Conservation (phyloP, 2,797 vertebrate species). For the Galagoides demidoff region DNA sequence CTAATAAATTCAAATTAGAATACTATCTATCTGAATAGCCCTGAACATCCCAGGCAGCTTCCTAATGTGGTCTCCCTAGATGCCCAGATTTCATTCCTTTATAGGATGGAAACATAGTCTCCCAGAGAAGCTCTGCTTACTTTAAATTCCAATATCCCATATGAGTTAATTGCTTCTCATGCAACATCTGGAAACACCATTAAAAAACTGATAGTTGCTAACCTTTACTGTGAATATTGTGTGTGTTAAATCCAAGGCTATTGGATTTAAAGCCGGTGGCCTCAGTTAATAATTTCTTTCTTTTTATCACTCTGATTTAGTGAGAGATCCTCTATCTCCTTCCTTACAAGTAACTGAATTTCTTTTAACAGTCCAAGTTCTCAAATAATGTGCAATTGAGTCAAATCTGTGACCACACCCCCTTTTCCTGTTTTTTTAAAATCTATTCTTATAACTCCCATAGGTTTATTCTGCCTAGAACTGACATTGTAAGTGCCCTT, state of each 20-base stretch:
- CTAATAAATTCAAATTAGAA: neutral
- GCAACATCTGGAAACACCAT: neutral
- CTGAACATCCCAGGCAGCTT: neutral
- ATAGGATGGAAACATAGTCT: neutral
- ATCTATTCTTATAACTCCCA: neutral
- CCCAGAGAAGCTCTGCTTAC: neutral
- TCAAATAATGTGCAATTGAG: neutral
- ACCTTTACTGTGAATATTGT: neutral
- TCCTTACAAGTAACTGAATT: neutral
- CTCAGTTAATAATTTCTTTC: neutral
- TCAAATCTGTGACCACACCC: neutral
- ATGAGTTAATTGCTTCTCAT: neutral
- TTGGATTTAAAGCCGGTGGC: neutral
- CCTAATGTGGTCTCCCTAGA: neutral
- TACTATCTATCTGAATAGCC: neutral
- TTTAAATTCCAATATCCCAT: neutral
- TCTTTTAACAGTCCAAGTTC: neutral
- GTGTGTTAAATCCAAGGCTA: neutral
- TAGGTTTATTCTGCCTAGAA: neutral
- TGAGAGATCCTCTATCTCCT: neutral
- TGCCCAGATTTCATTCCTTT: neutral
- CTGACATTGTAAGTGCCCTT: neutral
- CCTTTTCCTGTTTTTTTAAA: neutral
- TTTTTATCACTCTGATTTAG: neutral
- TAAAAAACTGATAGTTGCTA: neutral